Evolutionary conservation across 2,888 invertebrate genomes (phyloP), one percentile per base, ranked within the genome.

Genomic region (Omphaloscelis lunosa): DNA sequence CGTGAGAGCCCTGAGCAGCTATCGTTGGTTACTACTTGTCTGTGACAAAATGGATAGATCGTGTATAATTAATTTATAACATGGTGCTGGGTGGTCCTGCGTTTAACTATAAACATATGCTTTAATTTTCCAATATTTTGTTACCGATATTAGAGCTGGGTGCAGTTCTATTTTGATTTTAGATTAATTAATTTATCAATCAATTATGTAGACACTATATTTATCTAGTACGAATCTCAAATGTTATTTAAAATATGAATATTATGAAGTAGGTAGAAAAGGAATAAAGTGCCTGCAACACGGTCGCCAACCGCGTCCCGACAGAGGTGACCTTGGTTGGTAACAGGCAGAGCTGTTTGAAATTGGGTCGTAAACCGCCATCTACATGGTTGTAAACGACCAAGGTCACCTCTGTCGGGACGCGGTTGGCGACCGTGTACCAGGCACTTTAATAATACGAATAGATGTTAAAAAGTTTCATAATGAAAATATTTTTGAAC

Each of bases 31-130:
- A 83, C 80, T 85, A 82, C 84, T 86, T 86, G 90, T 87, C 88
- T 87, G 86, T 90, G 87, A 88, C 88, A 90, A 89, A 91, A 90
- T 88, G 86, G 87, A 89, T 89, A 85, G 84, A 81, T 85, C 78
- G 79, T 79, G 85, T 70, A 84, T 89, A 88, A 90, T 91, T 89
- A 89, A 91, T 91, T 89, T 88, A 87, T 88, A 82, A 85, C 79
- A 81, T 76, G 74, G 68, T 71, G 80, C 76, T 65, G 66, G 62
- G 29, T 65, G 66, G 62, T 59, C 39, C 72, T 15, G 69, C 53
- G 71, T 77, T 80, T 67, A 72, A 83, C 82, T 81, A 72, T 87
- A 85, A 86, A 87, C 84, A 86, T 87, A 86, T 84, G 85, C 86
- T 87, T 72, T 90, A 65, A 80, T 76, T 77, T 45, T 70, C 56